phyloP scores from a whole-genome alignment of 2,113 vertebrate species.

The Melanotaenia duboulayi region DNA sequence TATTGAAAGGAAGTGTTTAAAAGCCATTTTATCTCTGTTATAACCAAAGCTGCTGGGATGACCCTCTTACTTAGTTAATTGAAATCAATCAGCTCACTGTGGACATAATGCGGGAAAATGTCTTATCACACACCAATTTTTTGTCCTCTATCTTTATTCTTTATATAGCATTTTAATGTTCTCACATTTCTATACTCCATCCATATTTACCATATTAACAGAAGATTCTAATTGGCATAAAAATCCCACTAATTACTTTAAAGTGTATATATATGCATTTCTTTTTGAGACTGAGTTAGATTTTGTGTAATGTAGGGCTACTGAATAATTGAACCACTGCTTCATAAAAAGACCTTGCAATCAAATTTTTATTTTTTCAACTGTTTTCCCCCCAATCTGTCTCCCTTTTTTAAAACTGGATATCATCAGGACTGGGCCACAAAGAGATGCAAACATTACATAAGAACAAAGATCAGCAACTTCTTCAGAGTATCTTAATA shows the following conservation, averaged over 20 bases:
- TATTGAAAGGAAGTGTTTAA: constrained; percentile 59
- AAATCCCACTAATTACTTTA: too few relatives aligned
- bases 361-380: not conserved
- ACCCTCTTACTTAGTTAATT: constrained; percentile 28
- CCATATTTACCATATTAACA: too few relatives aligned
- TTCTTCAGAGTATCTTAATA: not conserved
- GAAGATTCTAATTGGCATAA: too few relatives aligned
- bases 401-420: constrained; percentile 33
- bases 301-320: not conserved
- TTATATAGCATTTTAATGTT: constrained; percentile 22
- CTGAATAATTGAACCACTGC: not conserved
- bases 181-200: not conserved
- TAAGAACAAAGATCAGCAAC: not conserved
- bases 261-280: too few relatives aligned
- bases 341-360: constrained; percentile 14
- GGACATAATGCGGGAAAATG: not conserved
- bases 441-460: not conserved
- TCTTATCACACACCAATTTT: not conserved
- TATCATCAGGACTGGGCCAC: not conserved
- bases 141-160: not conserved
- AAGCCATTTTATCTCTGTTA: constrained; percentile 51
- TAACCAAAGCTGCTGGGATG: constrained; percentile 25
- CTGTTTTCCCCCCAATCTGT: not conserved
- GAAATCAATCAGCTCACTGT: constrained; percentile 35
- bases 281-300: not conserved